Base-by-base conservation (phyloP, 2,888 invertebrate species). In the Dicyrtomina minuta region DNA sequence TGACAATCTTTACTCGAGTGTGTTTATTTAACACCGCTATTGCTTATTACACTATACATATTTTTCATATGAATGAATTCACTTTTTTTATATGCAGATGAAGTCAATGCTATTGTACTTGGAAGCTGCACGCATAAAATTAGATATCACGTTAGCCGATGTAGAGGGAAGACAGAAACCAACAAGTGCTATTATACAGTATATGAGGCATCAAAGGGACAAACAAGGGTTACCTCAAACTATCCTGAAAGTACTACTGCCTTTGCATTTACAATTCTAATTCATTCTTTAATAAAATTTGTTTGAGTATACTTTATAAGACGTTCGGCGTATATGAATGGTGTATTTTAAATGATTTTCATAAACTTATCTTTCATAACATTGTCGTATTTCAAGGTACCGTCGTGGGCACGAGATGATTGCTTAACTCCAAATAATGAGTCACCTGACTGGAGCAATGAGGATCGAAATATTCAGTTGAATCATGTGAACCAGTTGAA, bases 21-120 rank as follows among this genome's bases (percentile, higher is more conserved):
- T 56, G 12, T 22, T 59, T 56, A 22, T 56, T 12, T 56, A n/a
- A 56, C n/a, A 12, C 20, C 10, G 24, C n/a, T 59, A 59, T 33
- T 59, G 39, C 10, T 39, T n/a, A 26, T 27, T 12, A n/a, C 5
- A 59, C 5, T 26, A 20, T 13, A 51, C n/a, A n/a, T n/a, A n/a
- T n/a, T n/a, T n/a, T n/a, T n/a, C n/a, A n/a, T n/a, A n/a, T n/a
- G n/a, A n/a, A n/a, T n/a, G n/a, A n/a, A n/a, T n/a, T n/a, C n/a
- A 51, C 15, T 10, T n/a, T 27, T 74, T 56, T 71, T 73, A 69
- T 74, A 84, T 84, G 6, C 82, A 96, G 95, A 93, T 95, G 87
- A 89, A 91, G 80, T 92, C 93, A 22, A 94, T 94, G 91, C 84
- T 95, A 76, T 90, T 93, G 15, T 96, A 94, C 81, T 84, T 96